These are phyloP conservation scores for Ceratina calcarata DNA, from an alignment of 1,140 invertebrate species.

Conservation along the genomic window DNA sequence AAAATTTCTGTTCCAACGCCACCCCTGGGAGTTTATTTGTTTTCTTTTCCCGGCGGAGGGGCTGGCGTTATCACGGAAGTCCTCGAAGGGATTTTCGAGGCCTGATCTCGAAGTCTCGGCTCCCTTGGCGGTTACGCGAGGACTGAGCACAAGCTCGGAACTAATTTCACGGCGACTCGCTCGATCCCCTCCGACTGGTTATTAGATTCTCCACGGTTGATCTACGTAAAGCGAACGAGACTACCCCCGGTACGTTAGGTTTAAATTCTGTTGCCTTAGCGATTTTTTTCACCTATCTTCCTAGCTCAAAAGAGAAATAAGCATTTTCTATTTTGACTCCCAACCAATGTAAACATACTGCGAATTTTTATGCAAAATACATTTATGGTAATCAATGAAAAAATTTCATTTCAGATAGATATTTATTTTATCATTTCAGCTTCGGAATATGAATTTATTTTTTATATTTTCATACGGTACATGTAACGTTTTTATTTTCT, in stretches of 20 bases:
- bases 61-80: not conserved
- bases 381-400: too few species aligned
- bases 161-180: constrained; percentile 57
- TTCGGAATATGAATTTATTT: too few species aligned
- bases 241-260: not conserved
- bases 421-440: too few species aligned
- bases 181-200: constrained; percentile 50
- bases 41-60: not conserved
- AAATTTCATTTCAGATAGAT: too few species aligned
- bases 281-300: too few species aligned
- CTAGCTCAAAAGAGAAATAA: too few species aligned
- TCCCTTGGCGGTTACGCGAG: not conserved
- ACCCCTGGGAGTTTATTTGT: constrained; percentile 23
- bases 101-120: not conserved
- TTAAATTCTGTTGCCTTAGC: too few species aligned
- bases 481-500: too few species aligned
- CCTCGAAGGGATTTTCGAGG: constrained; percentile 29
- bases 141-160: constrained; percentile 19
- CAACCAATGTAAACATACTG: too few species aligned
- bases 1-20: not conserved
- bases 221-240: constrained; percentile 11
- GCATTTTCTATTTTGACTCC: too few species aligned
- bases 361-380: too few species aligned
- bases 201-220: constrained; percentile 56
- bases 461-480: too few species aligned